phyloP scores from a whole-genome alignment of 2,888 invertebrate genomes.

The Torymus tubicola region DNA sequence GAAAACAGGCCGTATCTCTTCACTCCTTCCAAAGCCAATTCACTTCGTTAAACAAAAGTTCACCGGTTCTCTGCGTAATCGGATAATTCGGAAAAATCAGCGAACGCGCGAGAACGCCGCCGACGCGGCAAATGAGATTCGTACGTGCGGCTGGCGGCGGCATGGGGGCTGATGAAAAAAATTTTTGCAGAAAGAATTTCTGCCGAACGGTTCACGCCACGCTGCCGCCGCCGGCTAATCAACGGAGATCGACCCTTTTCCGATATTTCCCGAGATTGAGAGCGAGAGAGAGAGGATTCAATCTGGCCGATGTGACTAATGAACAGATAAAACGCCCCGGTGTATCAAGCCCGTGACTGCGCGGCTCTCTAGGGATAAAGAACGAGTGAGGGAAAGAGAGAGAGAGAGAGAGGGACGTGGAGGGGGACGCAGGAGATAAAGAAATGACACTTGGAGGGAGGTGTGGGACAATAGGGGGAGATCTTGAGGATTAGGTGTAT shows the following conservation, averaged over 20 bases:
- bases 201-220: slow-evolving; percentile 10
- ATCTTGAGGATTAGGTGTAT: no score
- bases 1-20: no score
- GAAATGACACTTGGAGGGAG: no score
- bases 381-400: not conserved
- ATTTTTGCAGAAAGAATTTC: slow-evolving; percentile 40
- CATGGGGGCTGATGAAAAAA: slow-evolving; percentile 34
- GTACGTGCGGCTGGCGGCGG: slow-evolving; percentile 29
- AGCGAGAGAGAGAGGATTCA: slow-evolving; percentile 10
- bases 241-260: slow-evolving; percentile 16
- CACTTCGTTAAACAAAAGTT: slow-evolving; percentile 6
- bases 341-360: slow-evolving; percentile 35
- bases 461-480: no score
- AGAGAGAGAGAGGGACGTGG: no score
- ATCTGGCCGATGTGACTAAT: slow-evolving; percentile 71
- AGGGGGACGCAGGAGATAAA: no score
- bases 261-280: slow-evolving; percentile 40
- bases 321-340: slow-evolving; percentile 69
- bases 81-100: slow-evolving; percentile 53
- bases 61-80: slow-evolving; percentile 1
- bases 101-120: slow-evolving; percentile 15
- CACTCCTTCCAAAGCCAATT: no score
- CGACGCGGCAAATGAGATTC: slow-evolving; percentile 51
- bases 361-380: not conserved
- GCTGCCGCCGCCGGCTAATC: slow-evolving; percentile 16